Base-by-base conservation (phyloP, 2,797 vertebrate genomes). In the Neopelma chrysocephalum region DNA sequence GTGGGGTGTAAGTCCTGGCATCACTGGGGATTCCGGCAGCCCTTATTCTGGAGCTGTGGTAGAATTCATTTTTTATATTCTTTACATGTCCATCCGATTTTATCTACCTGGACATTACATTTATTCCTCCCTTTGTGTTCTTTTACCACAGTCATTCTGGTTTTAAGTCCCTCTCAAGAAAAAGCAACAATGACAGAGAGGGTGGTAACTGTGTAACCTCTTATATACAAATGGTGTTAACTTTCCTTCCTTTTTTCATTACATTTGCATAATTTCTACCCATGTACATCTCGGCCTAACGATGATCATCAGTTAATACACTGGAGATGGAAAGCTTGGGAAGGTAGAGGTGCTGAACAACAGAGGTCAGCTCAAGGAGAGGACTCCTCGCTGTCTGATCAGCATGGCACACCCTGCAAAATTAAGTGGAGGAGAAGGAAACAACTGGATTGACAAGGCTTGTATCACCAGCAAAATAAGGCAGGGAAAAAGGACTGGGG, bases 1-100 rank as follows among this genome's bases (percentile, higher is more conserved):
- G 56, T 82, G 56, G 87, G 92, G 89, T 94, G 73, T 94, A 92
- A 97, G 93, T 90, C 92, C 91, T 96, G 89, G 79, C 82, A 42
- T 27, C 94, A 42, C 88, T 95, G 77, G 83, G 72, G 50, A 94
- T 90, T 91, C 65, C 82, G 42, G 43, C 84, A 96, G 89, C 92
- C 65, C 96, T 94, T 93, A 11, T 48, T 65, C 95, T 93, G 92
- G 82, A 96, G 72, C 76, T 96, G 89, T 87, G 86, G 58, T 68
- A 93, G 88, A 96, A 95, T 89, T 86, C 14, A 73, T 34, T 82
- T 94, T 83, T 80, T 93, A 48, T 92, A 36, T 91, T 95, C 90
- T 92, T 96, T 77, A 88, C n/a, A 8, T 19, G 20, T 78, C n/a
- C 48, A n/a, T 58, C 90, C 54, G 82, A 94, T 94, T 83, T 91